A percentile compares a stretch with the other conserved stretches of the same genome.
Conservation (phyloP, 2,888 invertebrate genomes). For the Drosophila testacea region DNA sequence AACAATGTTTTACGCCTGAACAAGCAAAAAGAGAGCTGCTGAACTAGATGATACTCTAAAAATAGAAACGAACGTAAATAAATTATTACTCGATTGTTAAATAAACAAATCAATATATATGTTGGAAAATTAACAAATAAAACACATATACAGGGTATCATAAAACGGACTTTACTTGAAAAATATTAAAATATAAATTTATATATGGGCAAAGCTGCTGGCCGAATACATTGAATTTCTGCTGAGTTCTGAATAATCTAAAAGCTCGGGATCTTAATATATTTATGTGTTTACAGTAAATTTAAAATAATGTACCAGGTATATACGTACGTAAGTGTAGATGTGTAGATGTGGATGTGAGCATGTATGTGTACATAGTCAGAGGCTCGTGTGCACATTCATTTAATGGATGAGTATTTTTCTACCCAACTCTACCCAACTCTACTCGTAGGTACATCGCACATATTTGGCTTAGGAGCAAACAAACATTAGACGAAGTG, state of each 20-base stretch:
- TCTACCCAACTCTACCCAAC: constrained; percentile 11
- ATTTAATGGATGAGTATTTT: constrained; percentile 54
- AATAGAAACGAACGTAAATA: background rate
- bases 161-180: background rate
- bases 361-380: constrained; percentile 2
- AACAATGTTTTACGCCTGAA: constrained; percentile 1
- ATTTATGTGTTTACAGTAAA: constrained; percentile 11
- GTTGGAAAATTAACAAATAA: background rate
- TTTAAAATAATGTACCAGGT: constrained; percentile 19
- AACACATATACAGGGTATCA: background rate
- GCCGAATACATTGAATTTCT: constrained; percentile 16
- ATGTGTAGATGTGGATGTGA: background rate
- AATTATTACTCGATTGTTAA: background rate
- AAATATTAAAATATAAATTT: background rate
- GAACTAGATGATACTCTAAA: background rate
- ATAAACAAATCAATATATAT: too few species aligned
- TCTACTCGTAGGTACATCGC: constrained; percentile 8
- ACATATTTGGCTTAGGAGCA: constrained; percentile 16
- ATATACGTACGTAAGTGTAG: background rate
- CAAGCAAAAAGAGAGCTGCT: background rate
- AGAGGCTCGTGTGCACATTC: constrained; percentile 39
- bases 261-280: constrained; percentile 8
- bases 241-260: constrained; percentile 17
- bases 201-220: constrained; percentile 7
- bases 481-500: constrained; percentile 36